Base-by-base conservation (phyloP, 1,140 invertebrate species). In the Zaprionus lachaisei region DNA sequence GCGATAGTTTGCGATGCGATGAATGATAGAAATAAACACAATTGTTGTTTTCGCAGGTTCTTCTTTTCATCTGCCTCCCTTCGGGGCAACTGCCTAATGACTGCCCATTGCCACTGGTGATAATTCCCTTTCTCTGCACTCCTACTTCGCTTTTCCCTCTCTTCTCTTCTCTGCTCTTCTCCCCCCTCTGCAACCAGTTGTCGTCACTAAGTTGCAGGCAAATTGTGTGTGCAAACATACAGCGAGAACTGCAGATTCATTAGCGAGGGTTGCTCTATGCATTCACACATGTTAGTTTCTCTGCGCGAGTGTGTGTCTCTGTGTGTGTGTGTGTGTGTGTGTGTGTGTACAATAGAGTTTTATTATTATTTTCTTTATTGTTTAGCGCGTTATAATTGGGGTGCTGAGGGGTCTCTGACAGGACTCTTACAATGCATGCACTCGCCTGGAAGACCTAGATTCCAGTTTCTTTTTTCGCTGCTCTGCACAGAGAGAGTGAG, bases 321-420 rank as follows among this genome's bases (percentile, higher is more conserved):
- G 24, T 22, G 20, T 22, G 28, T 55, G 22, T 63, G 26, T 34
- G 26, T 34, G 6, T 38, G 12, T 58, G 26, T 78, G 67, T 70
- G 44, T 62, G 70, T 73, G 44, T 77, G 63, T 72, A 67, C 73
- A 87, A 73, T 83, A 79, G 67, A 79, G 65, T 87, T 86, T 87
- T 90, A 89, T 89, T 84, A 89, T 81, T 89, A 90, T 89, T 89
- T 89, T 83, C 81, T 90, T 89, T 89, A 90, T 89, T 89, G 84
- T 90, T 90, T 89, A 84, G 81, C 85, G 84, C 72, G 84, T 90
- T 81, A 84, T 90, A 90, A 89, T 89, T 89, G 77, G 77, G 77
- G 74, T 80, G 77, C 68, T 63, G 37, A 79, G 71, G 67, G 72
- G 26, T 70, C 22, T 57, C 56, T 56, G 67, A 34, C 49, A 72